Conservation (phyloP, 1,140 invertebrate genomes). For the Zaprionus ornatus region DNA sequence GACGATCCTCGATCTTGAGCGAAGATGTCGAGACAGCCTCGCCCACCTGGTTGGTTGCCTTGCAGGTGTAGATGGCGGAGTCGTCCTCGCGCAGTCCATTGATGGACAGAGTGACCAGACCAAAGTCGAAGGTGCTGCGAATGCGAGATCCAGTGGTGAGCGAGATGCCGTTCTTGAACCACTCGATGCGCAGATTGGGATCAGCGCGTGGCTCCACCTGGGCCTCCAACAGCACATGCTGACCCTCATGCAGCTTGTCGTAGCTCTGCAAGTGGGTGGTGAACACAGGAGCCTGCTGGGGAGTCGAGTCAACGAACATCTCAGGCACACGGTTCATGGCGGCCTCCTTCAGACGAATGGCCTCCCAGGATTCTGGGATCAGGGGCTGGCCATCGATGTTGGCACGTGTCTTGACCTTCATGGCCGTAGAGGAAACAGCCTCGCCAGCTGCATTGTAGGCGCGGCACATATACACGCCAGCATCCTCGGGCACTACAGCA, state of each 20-base stretch:
- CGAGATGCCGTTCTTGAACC: slow-evolving; percentile 96
- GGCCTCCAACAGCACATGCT: slow-evolving; percentile 96
- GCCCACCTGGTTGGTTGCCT: slow-evolving; percentile 94
- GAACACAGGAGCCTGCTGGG: slow-evolving; percentile 94
- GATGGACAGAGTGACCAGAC: slow-evolving; percentile 95
- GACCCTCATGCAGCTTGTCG: slow-evolving; percentile 93
- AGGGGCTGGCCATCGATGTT: slow-evolving; percentile 91
- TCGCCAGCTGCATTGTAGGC: slow-evolving; percentile 95
- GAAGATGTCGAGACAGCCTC: slow-evolving; percentile 96
- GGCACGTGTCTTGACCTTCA: slow-evolving; percentile 93
- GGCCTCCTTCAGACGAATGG: slow-evolving; percentile 94
- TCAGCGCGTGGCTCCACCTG: slow-evolving; percentile 98
- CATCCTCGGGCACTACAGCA: slow-evolving; percentile 94
- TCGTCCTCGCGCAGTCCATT: slow-evolving; percentile 94
- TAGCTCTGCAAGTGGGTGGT: slow-evolving; percentile 94
- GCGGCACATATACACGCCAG: slow-evolving; percentile 96
- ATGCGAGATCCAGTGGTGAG: slow-evolving; percentile 93
- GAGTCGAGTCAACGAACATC: slow-evolving; percentile 91
- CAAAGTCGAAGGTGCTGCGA: slow-evolving; percentile 96
- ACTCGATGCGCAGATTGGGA: slow-evolving; percentile 94
- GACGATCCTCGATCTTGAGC: slow-evolving; percentile 94
- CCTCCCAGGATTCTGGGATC: slow-evolving; percentile 94
- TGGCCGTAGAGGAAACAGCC: slow-evolving; percentile 94
- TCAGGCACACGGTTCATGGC: slow-evolving; percentile 94
- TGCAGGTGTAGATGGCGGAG: slow-evolving; percentile 97